Conservation (phyloP, 2,888 invertebrate genomes). For the Pterostichus madidus region DNA sequence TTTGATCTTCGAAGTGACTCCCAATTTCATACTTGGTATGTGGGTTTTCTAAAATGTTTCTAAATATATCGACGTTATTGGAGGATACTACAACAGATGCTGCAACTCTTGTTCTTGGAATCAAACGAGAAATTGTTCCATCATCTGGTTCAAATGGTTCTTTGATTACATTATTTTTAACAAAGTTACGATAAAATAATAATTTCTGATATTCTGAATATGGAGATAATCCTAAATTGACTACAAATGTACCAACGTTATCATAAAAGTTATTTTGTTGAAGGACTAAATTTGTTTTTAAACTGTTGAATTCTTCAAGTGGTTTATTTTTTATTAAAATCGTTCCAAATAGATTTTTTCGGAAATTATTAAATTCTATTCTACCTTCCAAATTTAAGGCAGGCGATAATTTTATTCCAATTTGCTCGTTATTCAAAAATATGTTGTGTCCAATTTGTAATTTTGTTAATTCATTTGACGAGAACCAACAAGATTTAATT, state of each 20-base stretch:
- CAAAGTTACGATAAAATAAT: slow-evolving; percentile 92
- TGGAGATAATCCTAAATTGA: slow-evolving; percentile 91
- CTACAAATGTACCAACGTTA: slow-evolving; percentile 93
- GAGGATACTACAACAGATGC: slow-evolving; percentile 96
- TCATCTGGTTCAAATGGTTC: slow-evolving; percentile 89
- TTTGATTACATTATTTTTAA: slow-evolving; percentile 90
- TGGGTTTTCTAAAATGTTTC: slow-evolving; percentile 95
- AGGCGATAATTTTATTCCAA: slow-evolving; percentile 89
- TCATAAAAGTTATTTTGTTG: slow-evolving; percentile 93
- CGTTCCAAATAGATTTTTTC: slow-evolving; percentile 89
- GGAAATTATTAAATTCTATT: slow-evolving; percentile 94
- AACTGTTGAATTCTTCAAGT: slow-evolving; percentile 88
- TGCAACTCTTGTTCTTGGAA: slow-evolving; percentile 94
- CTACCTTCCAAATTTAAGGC: slow-evolving; percentile 88
- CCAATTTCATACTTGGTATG: slow-evolving; percentile 96
- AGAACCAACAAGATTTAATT: slow-evolving; percentile 90
- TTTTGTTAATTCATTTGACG: slow-evolving; percentile 78
- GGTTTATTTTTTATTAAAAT: slow-evolving; percentile 91
- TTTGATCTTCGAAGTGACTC: slow-evolving; percentile 96
- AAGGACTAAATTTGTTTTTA: slow-evolving; percentile 86
- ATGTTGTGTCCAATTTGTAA: slow-evolving; percentile 92
- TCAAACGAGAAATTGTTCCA: slow-evolving; percentile 84
- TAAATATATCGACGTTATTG: slow-evolving; percentile 90
- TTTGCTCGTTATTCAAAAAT: slow-evolving; percentile 87
- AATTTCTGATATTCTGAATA: slow-evolving; percentile 90